A percentile compares a stretch with the other conserved stretches of the same genome.
Conservation (phyloP, 2,888 invertebrate species). For the Diarsia dahlii region DNA sequence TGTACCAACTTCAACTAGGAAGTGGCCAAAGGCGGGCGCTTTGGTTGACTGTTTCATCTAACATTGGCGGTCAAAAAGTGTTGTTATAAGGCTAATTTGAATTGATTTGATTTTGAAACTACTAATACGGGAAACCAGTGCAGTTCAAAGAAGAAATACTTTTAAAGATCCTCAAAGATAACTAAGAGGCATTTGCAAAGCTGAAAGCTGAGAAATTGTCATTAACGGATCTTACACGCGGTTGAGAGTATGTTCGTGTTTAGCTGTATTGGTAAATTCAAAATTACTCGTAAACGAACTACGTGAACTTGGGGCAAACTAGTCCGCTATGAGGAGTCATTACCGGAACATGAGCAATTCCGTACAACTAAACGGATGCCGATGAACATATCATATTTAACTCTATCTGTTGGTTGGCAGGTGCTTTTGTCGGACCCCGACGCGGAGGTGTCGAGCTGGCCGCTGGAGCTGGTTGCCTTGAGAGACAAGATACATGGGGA, state of each 20-base stretch:
- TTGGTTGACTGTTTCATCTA: not conserved
- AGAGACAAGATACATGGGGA: conserved; percentile 94
- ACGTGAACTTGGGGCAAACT: not conserved
- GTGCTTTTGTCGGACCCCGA: conserved; percentile 93
- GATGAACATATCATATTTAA: not conserved
- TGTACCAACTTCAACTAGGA: not conserved
- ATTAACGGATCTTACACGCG: not conserved
- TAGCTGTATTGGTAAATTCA: not conserved
- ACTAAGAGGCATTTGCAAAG: not conserved
- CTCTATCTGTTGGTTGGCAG: conserved; percentile 79
- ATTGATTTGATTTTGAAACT: not conserved
- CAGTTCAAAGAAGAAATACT: too few species aligned
- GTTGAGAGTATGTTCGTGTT: not conserved
- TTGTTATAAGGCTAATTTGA: too few species aligned
- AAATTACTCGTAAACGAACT: not conserved
- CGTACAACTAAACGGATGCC: too few species aligned
- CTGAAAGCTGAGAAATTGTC: not conserved
- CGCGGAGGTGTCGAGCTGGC: conserved; percentile 94
- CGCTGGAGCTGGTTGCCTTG: conserved; percentile 93
- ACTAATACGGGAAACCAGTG: not conserved
- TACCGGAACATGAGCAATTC: not conserved
- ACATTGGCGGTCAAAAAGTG: not conserved
- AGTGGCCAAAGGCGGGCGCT: not conserved
- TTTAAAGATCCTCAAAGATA: not conserved
- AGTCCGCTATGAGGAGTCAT: too few species aligned